Base-by-base conservation (phyloP, 2,888 invertebrate genomes). In the Electrophaes corylata region DNA sequence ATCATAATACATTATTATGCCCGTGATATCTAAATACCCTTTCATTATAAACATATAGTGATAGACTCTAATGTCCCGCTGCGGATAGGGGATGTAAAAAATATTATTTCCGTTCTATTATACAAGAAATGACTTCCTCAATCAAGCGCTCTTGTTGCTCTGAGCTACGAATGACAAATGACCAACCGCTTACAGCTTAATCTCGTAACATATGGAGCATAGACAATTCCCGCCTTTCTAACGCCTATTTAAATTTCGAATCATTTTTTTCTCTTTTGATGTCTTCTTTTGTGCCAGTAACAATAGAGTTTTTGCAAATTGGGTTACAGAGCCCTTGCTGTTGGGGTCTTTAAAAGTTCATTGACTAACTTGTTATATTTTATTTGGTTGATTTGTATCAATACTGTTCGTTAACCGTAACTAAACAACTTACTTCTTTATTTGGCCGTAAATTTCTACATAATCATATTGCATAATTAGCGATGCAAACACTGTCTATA, bases 41-140 rank as follows among this genome's bases (percentile, higher is more conserved):
- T 69, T 67, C 65, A 73, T 73, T 69, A 76, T 81, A 83, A 84
- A 77, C 76, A 79, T 72, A 78, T 70, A 80, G 16, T 72, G 76
- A 80, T 49, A 33, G 29, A 33, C 16, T 79, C 79, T 88, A 86
- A 88, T 86, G 81, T 76, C 81, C 79, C 81, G 73, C 75, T 66
- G 78, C 60, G 66, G 61, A 63, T 68, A 70, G 80, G 83, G 84
- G 86, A 82, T 82, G 78, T 80, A 73, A 81, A 88, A 91, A 88
- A 84, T 80, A 81, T 81, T 84, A 86, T 91, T 88, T 91, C 91
- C 91, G 90, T 81, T 86, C 79, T 78, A 78, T 83, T 75, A 82
- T 71, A 81, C 79, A 78, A 86, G 87, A 90, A 90, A 91, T 88
- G 76, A 88, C 91, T 91, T 91, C 91, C 91, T 90, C 90, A 91